Conservation (phyloP, 2,888 invertebrate genomes). For the Pseudolycoriella hygida region DNA sequence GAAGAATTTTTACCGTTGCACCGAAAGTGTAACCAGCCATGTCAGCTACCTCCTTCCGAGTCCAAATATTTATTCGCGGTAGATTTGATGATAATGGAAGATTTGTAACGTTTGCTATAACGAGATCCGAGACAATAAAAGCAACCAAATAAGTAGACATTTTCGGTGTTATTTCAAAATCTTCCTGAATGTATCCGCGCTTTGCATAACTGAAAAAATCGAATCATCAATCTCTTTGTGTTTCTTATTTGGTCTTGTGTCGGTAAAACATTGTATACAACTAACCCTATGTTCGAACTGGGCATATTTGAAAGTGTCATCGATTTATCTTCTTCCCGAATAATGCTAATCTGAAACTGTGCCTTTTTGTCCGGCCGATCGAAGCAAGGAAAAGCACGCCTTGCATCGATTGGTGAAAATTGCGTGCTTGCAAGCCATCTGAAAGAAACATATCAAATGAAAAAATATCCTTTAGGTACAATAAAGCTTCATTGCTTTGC, state of each 20-base stretch:
- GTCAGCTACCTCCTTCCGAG: constrained; percentile 21
- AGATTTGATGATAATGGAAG: constrained; percentile 15
- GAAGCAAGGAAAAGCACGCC: constrained; percentile 72
- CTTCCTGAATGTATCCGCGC: constrained; percentile 42
- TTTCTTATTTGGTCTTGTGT: background rate
- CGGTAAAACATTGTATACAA: background rate
- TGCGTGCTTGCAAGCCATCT: constrained; percentile 67
- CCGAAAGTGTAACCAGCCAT: constrained; percentile 30
- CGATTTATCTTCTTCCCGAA: constrained; percentile 31
- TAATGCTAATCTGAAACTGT: constrained; percentile 49
- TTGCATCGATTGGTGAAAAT: constrained; percentile 61
- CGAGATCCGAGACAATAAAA: constrained; percentile 36
- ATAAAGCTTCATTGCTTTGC: background rate
- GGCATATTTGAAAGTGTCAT: constrained; percentile 48
- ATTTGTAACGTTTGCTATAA: constrained; percentile 20
- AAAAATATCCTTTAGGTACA: background rate
- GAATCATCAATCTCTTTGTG: background rate
- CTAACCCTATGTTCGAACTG: constrained; percentile 17
- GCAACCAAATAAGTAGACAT: constrained; percentile 66
- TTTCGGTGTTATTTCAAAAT: constrained; percentile 40
- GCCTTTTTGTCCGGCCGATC: constrained; percentile 75
- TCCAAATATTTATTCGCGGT: constrained; percentile 27
- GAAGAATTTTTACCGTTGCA: constrained; percentile 39
- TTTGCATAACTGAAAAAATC: constrained; percentile 20
- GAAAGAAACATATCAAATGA: constrained; percentile 2